Evolutionary conservation across 2,113 vertebrate species (phyloP).

Genomic region (Alectura lathami): DNA sequence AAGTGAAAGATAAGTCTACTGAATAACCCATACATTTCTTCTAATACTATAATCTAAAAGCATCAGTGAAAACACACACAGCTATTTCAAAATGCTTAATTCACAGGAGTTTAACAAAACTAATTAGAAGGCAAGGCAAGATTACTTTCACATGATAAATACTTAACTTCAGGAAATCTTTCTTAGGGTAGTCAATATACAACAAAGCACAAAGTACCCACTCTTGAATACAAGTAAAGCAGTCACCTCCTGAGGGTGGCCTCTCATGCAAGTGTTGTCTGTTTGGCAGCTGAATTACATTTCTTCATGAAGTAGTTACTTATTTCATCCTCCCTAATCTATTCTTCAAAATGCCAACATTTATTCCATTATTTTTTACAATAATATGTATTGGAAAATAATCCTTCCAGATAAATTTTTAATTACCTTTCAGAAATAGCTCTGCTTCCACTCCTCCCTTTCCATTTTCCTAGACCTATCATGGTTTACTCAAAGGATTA

Average conservation of each 20-base stretch:
- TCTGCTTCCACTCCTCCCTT: fast-evolving
- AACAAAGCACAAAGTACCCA: neutral
- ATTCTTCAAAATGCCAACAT: neutral
- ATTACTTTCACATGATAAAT: neutral
- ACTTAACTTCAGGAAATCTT: neutral
- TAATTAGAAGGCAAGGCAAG: neutral
- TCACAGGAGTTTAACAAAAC: neutral
- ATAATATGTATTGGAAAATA: neutral
- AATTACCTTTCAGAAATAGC: neutral
- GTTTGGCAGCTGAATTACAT: neutral
- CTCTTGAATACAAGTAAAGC: neutral
- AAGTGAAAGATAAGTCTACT: neutral
- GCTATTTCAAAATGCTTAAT: neutral
- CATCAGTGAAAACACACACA: neutral
- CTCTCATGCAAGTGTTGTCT: neutral
- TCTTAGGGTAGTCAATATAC: neutral
- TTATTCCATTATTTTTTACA: fast-evolving
- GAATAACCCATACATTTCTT: neutral
- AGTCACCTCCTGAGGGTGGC: fast-evolving
- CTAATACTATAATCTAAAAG: neutral
- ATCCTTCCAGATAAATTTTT: neutral
- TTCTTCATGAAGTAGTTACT: neutral
- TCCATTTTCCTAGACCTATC: neutral
- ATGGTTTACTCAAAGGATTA: neutral
- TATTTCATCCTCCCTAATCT: neutral